Base-by-base conservation (phyloP, 2,113 vertebrate genomes). In the Salvelinus sp. region DNA sequence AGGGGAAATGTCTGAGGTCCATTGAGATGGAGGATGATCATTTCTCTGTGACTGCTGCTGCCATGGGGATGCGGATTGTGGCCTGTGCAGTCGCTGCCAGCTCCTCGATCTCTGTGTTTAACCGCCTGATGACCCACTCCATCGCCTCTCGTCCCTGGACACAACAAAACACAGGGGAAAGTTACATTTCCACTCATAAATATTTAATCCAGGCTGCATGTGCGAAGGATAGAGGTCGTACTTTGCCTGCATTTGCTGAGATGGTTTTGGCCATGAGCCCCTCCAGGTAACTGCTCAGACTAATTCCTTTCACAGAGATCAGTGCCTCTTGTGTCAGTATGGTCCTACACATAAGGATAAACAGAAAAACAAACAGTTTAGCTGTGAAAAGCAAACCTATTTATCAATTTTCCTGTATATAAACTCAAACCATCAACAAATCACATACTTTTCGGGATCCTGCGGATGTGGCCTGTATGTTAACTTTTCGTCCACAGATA, bases 251-350 rank as follows among this genome's bases (percentile, higher is more conserved):
- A 30, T 98, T 99, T 22, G 93, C 92, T 16, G 98, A 98, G 77
- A 99, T 98, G 0, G 95, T 97, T 27, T 89, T 98, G 16, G 95
- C 97, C 97, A 99, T 99, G 58, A 99, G 91, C 38, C 96, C 95
- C 87, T 99, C 97, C 0, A 99, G 90, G 85, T 98, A 97, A 86
- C 96, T 98, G 85, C 98, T 97, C 38, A 99, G 93, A 87, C 96
- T 99, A 82, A 99, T 85, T 0, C 96, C 97, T 87, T 98, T 98
- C 27, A 99, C 97, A n/a, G 94, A 94, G 88, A 99, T 99, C 72
- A 96, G 93, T 72, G 98, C 97, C 90, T 99, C 98, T 74, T 99
- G 97, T 2, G 96, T 98, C 79, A 99, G 83, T 75, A 98, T 57
- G 0, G 97, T 99, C 89, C 98, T 99, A 88, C 22, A 81, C 2